A percentile compares a stretch with the other conserved stretches of the same genome.
Conservation (phyloP, 2,888 invertebrate species). For the Cetonia aurata region DNA sequence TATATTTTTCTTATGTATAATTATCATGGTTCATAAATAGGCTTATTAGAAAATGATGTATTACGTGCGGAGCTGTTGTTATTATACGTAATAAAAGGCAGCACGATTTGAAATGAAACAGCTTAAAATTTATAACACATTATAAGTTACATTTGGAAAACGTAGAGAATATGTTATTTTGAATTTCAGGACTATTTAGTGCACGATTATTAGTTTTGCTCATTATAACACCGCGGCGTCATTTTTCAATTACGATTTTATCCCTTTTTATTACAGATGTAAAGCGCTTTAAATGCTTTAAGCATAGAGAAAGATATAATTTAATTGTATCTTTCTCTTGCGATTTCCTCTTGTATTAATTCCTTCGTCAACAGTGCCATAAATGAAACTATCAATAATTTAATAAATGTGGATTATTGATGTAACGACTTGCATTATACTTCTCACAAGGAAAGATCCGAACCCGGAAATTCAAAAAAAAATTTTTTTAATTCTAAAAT, state of each 20-base stretch:
- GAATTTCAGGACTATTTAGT: conserved; percentile 11
- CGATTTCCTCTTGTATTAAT: too few relatives aligned
- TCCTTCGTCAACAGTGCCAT: too few relatives aligned
- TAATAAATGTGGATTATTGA: too few relatives aligned
- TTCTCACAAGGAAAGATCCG: too few relatives aligned
- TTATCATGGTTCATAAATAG: not conserved
- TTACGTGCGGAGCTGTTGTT: conserved; percentile 28
- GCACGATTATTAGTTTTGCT: conserved; percentile 21
- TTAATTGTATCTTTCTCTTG: too few relatives aligned
- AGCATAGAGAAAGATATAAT: too few relatives aligned
- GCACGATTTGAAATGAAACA: conserved; percentile 36
- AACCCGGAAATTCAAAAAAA: too few relatives aligned
- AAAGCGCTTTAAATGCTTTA: too few relatives aligned
- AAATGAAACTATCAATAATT: too few relatives aligned
- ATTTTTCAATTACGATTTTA: conserved; percentile 21
- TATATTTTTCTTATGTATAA: conserved; percentile 23
- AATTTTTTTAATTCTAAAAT: too few relatives aligned
- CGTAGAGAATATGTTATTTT: conserved; percentile 28
- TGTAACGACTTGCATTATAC: too few relatives aligned
- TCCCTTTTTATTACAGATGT: too few relatives aligned
- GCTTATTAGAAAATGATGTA: conserved; percentile 15
- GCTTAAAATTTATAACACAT: conserved; percentile 28
- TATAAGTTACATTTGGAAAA: conserved; percentile 14
- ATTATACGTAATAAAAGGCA: conserved; percentile 22
- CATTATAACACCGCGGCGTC: conserved; percentile 29